These are phyloP conservation scores for Hesperophylax magnus DNA, from an alignment of 1,140 invertebrate genomes.

Conservation along the genomic window DNA sequence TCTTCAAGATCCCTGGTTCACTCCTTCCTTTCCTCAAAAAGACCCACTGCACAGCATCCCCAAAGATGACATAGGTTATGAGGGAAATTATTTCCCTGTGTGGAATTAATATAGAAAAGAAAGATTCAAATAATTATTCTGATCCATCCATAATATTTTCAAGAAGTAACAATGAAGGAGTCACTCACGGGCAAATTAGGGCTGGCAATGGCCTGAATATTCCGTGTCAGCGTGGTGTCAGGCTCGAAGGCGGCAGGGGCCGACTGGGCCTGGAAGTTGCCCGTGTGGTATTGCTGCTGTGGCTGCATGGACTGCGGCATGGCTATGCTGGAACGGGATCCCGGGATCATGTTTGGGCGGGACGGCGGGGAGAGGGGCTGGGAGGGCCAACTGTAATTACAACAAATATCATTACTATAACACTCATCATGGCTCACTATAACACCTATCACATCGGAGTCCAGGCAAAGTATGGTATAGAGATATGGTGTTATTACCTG, in stretches of 20 bases:
- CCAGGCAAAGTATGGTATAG: too few species aligned
- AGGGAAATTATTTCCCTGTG: too few species aligned
- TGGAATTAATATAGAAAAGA: background rate
- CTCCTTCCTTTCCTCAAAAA: too few species aligned
- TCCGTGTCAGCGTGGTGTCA: conserved; percentile 71
- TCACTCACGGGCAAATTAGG: conserved; percentile 72
- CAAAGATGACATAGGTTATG: too few species aligned
- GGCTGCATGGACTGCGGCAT: conserved; percentile 46
- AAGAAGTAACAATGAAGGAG: conserved; percentile 38
- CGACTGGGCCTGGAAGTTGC: conserved; percentile 46
- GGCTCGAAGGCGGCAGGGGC: conserved; percentile 63
- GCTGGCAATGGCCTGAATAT: conserved; percentile 79
- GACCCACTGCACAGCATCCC: too few species aligned
- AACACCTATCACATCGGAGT: too few species aligned
- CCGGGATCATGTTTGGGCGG: conserved; percentile 18
- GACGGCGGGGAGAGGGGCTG: conserved; percentile 61
- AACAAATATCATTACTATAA: too few species aligned
- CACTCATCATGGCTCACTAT: too few species aligned
- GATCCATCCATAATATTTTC: background rate
- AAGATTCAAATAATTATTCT: too few species aligned
- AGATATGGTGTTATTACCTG: conserved; percentile 6
- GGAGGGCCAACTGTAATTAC: conserved; percentile 49
- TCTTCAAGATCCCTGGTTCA: too few species aligned
- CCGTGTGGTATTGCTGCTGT: conserved; percentile 53
- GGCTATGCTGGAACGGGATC: background rate